Percentiles rank a stretch among this genome's conserved stretches.
phyloP scores from a whole-genome alignment of 1,140 invertebrate genomes.

The Olivierus martensii region DNA sequence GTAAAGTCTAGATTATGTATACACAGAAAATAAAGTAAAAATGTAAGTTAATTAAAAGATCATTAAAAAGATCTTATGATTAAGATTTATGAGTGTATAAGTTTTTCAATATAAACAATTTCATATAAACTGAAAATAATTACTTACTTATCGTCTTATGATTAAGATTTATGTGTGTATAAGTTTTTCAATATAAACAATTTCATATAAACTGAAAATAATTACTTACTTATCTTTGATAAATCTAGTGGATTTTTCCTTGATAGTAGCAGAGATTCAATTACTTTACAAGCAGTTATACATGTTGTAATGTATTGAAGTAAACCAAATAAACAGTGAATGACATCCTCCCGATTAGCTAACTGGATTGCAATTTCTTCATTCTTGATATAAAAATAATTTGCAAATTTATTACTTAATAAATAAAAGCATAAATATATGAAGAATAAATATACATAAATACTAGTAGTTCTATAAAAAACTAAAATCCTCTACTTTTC shows the following conservation, averaged over 20 bases:
- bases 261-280: conserved; percentile 7
- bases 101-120: no score
- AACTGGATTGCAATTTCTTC: neutral
- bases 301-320: conserved; percentile 9
- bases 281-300: conserved; percentile 6
- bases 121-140: neutral
- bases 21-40: neutral
- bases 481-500: no score
- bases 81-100: no score
- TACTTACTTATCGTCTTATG: conserved; percentile 8
- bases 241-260: conserved; percentile 9
- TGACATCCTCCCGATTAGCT: neutral
- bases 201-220: neutral
- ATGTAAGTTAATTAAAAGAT: no score
- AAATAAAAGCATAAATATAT: no score
- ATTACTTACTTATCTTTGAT: conserved; percentile 5
- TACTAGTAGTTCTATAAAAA: no score
- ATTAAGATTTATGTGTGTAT: no score
- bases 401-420: no score
- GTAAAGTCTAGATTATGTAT: no score
- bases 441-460: no score
- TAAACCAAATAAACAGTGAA: conserved; percentile 4
- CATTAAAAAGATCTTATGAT: no score
- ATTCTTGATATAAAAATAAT: conserved; percentile 3
- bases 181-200: no score